Percentiles rank a stretch among this genome's conserved stretches.
Conservation (phyloP, 2,797 vertebrate genomes). For the Masticophis lateralis region DNA sequence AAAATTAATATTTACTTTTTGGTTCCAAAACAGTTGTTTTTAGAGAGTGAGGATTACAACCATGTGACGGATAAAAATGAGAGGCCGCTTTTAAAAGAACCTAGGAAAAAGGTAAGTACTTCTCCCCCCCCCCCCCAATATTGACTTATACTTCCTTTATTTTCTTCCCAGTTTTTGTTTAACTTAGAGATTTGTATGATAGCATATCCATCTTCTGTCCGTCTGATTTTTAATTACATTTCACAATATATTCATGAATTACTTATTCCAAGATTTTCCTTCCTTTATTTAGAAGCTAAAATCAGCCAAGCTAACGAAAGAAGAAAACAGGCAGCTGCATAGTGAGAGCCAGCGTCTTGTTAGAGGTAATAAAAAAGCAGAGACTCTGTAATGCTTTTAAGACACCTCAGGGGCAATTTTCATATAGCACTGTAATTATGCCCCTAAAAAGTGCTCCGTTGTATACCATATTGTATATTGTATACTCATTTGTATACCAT, state of each 20-base stretch:
- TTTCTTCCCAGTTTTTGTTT: background rate
- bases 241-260: background rate
- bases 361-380: slow-evolving; percentile 79
- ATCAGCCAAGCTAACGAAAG: slow-evolving; percentile 88
- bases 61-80: slow-evolving; percentile 52
- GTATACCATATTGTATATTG: background rate
- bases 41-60: slow-evolving; percentile 48
- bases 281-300: slow-evolving; percentile 83
- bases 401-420: background rate
- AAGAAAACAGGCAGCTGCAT: slow-evolving; percentile 90
- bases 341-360: slow-evolving; percentile 92
- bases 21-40: slow-evolving; percentile 49
- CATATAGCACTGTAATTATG: background rate
- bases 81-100: slow-evolving; percentile 52
- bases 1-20: slow-evolving; percentile 9
- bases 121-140: background rate
- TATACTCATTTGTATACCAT: no score
- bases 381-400: background rate
- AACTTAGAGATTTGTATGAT: background rate
- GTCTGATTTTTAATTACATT: background rate
- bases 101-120: slow-evolving; percentile 48
- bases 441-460: no score
- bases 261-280: slow-evolving; percentile 36
- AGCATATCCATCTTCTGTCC: background rate
- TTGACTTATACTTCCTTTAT: background rate